Conservation (phyloP, 1,140 invertebrate species). For the Formica exsecta region DNA sequence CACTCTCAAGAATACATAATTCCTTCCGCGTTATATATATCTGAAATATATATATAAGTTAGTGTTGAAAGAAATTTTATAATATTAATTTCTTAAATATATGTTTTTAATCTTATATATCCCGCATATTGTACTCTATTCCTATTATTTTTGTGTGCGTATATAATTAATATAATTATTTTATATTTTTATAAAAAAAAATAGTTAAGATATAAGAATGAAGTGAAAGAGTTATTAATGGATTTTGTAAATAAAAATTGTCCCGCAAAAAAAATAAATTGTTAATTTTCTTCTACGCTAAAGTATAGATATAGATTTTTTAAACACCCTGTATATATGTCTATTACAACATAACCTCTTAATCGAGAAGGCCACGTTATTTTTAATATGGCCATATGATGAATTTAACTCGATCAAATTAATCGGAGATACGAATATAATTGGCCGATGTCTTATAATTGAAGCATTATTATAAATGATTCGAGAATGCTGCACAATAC, state of each 20-base stretch:
- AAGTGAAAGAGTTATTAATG: background rate
- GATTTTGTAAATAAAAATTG: background rate
- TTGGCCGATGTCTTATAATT: background rate
- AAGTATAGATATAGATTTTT: background rate
- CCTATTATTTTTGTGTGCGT: background rate
- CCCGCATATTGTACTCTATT: background rate
- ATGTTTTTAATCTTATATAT: background rate
- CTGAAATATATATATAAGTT: background rate
- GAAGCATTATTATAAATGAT: constrained; percentile 6
- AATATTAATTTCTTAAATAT: constrained; percentile 15
- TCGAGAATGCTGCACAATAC: constrained; percentile 61
- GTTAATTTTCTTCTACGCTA: background rate
- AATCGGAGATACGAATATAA: background rate
- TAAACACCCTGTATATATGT: background rate
- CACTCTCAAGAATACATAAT: background rate
- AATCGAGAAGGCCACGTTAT: background rate
- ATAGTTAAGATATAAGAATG: too few relatives aligned
- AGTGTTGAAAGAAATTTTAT: constrained; percentile 26
- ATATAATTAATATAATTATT: background rate
- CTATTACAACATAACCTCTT: background rate
- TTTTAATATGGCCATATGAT: background rate
- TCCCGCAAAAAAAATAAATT: background rate
- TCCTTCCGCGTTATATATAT: background rate
- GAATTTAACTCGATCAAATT: background rate
- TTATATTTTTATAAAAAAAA: background rate